Evolutionary conservation across 2,888 invertebrate species (phyloP).

Genomic region (Anorthoa munda): DNA sequence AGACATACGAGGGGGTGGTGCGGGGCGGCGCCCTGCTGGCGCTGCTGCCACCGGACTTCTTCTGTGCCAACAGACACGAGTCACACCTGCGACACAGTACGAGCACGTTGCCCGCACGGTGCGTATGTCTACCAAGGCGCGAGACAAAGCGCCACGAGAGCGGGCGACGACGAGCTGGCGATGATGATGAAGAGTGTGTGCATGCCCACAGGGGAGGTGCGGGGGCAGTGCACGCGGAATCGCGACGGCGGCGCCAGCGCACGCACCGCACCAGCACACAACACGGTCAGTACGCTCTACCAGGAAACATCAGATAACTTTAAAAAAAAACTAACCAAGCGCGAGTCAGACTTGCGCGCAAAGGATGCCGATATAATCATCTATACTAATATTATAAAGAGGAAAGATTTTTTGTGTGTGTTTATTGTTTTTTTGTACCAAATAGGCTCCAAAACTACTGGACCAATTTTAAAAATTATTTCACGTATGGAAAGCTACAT

Average conservation of each 20-base stretch:
- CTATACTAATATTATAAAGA: too few species aligned
- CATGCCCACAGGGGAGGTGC: conserved; percentile 11
- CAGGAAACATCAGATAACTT: neutral
- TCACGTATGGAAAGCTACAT: too few species aligned
- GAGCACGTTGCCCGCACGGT: conserved; percentile 32
- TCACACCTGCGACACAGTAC: neutral
- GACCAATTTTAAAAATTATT: too few species aligned
- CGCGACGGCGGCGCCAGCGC: conserved; percentile 42
- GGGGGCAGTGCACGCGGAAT: conserved; percentile 2
- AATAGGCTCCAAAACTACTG: too few species aligned
- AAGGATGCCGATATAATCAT: too few species aligned
- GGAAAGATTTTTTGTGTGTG: too few species aligned
- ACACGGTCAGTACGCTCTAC: conserved; percentile 41
- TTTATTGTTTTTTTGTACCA: too few species aligned
- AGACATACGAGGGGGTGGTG: conserved; percentile 93
- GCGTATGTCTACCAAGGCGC: neutral
- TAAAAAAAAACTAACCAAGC: too few species aligned
- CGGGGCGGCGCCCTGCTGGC: conserved; percentile 81
- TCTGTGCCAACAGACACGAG: conserved; percentile 92
- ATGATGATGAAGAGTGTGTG: conserved; percentile 1
- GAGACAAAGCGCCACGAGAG: neutral
- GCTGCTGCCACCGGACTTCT: conserved; percentile 94
- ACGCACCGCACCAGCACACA: neutral
- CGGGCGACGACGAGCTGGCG: neutral
- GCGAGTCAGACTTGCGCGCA: too few species aligned